These are phyloP conservation scores for Apeltes quadracus DNA, from an alignment of 2,113 vertebrate species.

Conservation along the genomic window DNA sequence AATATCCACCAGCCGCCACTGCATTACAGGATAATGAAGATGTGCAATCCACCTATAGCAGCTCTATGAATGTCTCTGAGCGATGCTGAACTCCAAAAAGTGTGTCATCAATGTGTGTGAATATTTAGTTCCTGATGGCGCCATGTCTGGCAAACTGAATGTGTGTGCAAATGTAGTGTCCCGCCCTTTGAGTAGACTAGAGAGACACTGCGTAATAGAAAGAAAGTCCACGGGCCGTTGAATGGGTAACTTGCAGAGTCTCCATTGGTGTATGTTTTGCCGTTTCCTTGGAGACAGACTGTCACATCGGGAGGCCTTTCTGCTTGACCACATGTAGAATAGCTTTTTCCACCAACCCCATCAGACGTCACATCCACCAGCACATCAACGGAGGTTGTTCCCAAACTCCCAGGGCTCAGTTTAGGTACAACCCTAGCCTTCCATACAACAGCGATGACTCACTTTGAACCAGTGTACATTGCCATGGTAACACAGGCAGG, in stretches of 20 bases:
- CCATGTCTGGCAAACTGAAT: not conserved
- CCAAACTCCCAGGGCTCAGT: slow-evolving; percentile 10
- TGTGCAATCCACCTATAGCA: not conserved
- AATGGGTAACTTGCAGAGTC: not conserved
- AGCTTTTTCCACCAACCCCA: not conserved
- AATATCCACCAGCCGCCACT: too few relatives aligned
- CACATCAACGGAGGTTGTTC: not conserved
- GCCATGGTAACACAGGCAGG: slow-evolving; percentile 52
- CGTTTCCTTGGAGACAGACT: not conserved
- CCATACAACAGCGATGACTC: slow-evolving; percentile 41
- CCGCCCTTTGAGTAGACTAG: not conserved
- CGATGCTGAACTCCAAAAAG: not conserved
- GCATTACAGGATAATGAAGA: not conserved
- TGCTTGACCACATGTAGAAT: not conserved
- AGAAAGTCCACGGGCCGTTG: not conserved
- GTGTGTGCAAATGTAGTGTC: not conserved
- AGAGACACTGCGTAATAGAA: not conserved
- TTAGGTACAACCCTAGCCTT: slow-evolving; percentile 23
- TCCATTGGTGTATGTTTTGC: not conserved
- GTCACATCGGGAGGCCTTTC: not conserved
- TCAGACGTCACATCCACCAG: not conserved
- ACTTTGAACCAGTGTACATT: slow-evolving; percentile 39
- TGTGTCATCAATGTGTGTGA: not conserved
- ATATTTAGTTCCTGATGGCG: not conserved
- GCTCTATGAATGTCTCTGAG: not conserved